Evolutionary conservation across 1,140 invertebrate genomes (phyloP), one percentile per base, ranked within the genome.

Genomic region (Diorhabda elongata): DNA sequence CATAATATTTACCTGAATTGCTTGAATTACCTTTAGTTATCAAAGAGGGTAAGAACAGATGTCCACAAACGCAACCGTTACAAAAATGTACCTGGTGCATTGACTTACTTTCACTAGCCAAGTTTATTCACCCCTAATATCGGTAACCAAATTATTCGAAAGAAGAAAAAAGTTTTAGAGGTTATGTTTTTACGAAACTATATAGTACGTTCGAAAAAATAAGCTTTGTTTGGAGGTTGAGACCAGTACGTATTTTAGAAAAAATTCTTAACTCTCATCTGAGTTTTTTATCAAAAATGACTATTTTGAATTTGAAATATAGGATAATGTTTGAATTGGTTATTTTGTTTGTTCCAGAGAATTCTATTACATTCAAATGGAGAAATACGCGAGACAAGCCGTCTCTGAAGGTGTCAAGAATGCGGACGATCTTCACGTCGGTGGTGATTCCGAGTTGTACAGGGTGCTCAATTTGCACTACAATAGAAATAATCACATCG

Each of bases 351-450:
- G 79, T 89, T 91, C 59, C 90, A 99, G 98, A 83, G 98, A 99
- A 86, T 99, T 99, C 87, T 99, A 97, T 87, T 99, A 99, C 86
- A 99, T 99, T 81, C 98, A 99, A 87, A 99, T 99, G 97, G 98
- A 99, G 86, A 99, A 99, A 84, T 99, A 98, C 84, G 97, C 98
- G 66, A 88, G 97, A 75, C 96, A 99, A 84, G 94, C 96, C 44
- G 90, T 99, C 73, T 96, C 94, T 72, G 98, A 99, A 85, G 97
- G 97, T 61, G 87, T 97, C 72, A 96, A 97, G 83, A 90, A 89
- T 78, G 87, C 90, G 42, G 96, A 99, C 70, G 96, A 99, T 78
- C 86, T 99, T 57, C 90, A 92, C 78, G 96, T 99, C 45, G 92
- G 91, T 66, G 89, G 89, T 42, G 98, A 99, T 83, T 97, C 95